These are phyloP conservation scores for Peromyscus melanophrys DNA, from an alignment of 2,797 vertebrate genomes.

Conservation along the genomic window DNA sequence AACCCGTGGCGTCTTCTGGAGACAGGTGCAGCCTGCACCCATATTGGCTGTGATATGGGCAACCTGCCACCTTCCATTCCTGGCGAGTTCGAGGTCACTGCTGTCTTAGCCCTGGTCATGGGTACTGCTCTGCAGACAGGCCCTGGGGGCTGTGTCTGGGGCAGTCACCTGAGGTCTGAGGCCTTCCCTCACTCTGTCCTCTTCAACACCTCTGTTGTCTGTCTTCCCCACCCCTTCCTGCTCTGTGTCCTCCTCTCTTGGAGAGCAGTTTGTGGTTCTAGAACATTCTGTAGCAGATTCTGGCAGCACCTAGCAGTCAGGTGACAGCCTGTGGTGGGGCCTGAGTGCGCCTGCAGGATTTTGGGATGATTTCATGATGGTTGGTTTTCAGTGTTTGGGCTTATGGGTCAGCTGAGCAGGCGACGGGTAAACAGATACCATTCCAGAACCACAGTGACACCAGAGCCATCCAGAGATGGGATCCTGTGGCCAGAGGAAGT, in stretches of 20 bases:
- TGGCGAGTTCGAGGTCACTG: background rate
- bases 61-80: background rate
- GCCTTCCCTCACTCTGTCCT: background rate
- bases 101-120: background rate
- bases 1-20: background rate
- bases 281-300: background rate
- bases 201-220: background rate
- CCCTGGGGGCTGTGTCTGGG: no score
- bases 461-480: background rate
- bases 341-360: background rate
- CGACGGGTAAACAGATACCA: background rate
- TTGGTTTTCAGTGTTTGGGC: constrained; percentile 62
- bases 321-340: background rate
- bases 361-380: background rate
- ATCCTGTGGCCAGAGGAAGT: background rate
- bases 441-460: background rate
- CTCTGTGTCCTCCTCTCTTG: background rate
- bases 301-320: background rate
- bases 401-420: constrained; percentile 50
- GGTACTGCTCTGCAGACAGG: background rate
- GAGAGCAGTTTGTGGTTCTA: background rate
- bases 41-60: background rate
- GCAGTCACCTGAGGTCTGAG: background rate
- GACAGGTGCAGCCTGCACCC: background rate
- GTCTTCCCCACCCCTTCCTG: background rate